These are phyloP conservation scores for Trissolcus basalis DNA, from an alignment of 1,140 invertebrate genomes.

Conservation along the genomic window DNA sequence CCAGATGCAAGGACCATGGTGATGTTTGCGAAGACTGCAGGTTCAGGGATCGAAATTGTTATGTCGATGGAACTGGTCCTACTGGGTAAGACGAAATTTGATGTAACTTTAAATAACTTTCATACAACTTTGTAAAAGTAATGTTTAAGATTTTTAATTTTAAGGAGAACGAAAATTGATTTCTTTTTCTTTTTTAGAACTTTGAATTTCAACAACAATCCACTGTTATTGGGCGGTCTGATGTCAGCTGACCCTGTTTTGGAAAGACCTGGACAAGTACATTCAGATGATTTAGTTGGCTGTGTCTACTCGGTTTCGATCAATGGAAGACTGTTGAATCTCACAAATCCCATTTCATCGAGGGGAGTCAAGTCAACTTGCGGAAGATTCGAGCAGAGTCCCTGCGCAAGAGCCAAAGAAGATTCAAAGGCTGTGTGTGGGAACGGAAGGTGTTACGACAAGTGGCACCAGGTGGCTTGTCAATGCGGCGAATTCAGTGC, in stretches of 20 bases:
- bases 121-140: too few species aligned
- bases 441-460: slow-evolving; percentile 85
- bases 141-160: too few species aligned
- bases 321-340: slow-evolving; percentile 87
- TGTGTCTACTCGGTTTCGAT: slow-evolving; percentile 93
- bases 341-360: slow-evolving; percentile 85
- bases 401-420: slow-evolving; percentile 76
- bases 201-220: slow-evolving; percentile 93
- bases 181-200: slow-evolving; percentile 79
- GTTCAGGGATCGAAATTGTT: slow-evolving; percentile 87
- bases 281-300: slow-evolving; percentile 93
- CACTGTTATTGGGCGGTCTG: slow-evolving; percentile 89
- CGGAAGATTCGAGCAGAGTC: slow-evolving; percentile 80
- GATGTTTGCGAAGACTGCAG: slow-evolving; percentile 90
- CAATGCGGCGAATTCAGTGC: slow-evolving; percentile 83
- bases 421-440: slow-evolving; percentile 79
- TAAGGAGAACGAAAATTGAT: background rate
- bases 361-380: slow-evolving; percentile 86
- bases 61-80: slow-evolving; percentile 88
- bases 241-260: slow-evolving; percentile 88
- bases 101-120: too few species aligned
- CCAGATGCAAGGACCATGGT: slow-evolving; percentile 87
- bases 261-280: slow-evolving; percentile 90
- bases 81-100: slow-evolving; percentile 81
- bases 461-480: slow-evolving; percentile 86